Base-by-base conservation (phyloP, 2,113 vertebrate species). In the Abramis brama region DNA sequence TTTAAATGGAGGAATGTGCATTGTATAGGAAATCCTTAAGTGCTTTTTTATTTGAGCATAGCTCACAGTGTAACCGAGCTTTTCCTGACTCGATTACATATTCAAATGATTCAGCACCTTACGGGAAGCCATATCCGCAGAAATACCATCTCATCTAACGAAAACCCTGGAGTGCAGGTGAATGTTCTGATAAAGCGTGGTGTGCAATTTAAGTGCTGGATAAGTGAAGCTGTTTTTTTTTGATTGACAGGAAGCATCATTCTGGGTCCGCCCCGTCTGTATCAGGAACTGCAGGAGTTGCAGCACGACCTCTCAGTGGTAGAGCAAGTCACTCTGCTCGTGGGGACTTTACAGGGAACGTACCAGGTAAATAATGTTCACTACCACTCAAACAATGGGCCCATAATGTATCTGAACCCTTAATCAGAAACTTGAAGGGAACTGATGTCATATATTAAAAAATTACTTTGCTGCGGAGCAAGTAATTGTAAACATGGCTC, bases 221-320 rank as follows among this genome's bases (percentile, higher is more conserved):
- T 73, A 83, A 83, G 55, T 30, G 21, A 80, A 60, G 45, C 52
- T 86, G 82, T 30, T 5, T 13, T 13, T 12, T 84, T 87, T 89
- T 84, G 62, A 43, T 82, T 75, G 12, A 60, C 86, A 99, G 98
- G 95, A 84, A 98, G 96, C 91, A 94, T 96, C 15, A 94, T 96
- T 85, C 91, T 99, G 89, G 97, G 97, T 1, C 97, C 98, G 0
- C 97, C 97, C 0, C 95, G 97, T 39, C 97, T 99, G 55, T 99
- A 97, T 94, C 97, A 99, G 92, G 97, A 99, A 89, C 97, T 99
- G 39, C 97, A 98, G 93, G 97, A 97, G 66, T 93, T 99, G 23
- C 97, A 98, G 83, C 96, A 98, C 64, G 98, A 99, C 91, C 94
- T 98, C 82, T 96, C 94, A 0, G 96, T 99, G 66, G 97, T 99